Percentiles rank a stretch among this genome's conserved stretches.
Conservation (phyloP, 1,140 invertebrate genomes). For the Elymnias hypermnestra region DNA sequence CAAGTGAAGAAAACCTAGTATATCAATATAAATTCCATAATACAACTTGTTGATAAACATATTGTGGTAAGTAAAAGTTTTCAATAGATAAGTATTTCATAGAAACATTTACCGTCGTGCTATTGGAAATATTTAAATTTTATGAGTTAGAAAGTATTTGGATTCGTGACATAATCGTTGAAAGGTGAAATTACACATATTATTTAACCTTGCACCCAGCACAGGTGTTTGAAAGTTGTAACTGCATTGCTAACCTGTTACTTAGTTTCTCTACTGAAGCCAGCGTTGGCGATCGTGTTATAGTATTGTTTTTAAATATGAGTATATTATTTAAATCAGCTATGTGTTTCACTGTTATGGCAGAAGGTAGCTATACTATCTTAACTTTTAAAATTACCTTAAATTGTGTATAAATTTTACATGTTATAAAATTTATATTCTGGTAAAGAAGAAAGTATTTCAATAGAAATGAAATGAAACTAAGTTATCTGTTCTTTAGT, state of each 20-base stretch:
- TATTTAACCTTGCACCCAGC: conserved; percentile 45
- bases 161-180: conserved; percentile 56
- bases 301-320: conserved; percentile 30
- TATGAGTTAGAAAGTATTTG: conserved; percentile 52
- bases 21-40: no score
- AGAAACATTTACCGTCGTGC: no score
- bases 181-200: conserved; percentile 65
- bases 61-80: no score
- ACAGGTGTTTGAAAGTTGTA: conserved; percentile 49
- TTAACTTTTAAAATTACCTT: background rate
- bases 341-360: conserved; percentile 46
- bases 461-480: no score
- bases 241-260: conserved; percentile 14
- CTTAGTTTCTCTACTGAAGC: conserved; percentile 36
- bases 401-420: background rate
- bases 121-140: conserved; percentile 9
- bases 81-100: no score
- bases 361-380: conserved; percentile 42
- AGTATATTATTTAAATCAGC: conserved; percentile 43
- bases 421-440: no score
- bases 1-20: no score
- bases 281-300: conserved; percentile 17
- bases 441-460: no score
- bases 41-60: no score
- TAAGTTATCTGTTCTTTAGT: no score